Base-by-base conservation (phyloP, 2,797 vertebrate species). In the Melanotaenia nigrans region DNA sequence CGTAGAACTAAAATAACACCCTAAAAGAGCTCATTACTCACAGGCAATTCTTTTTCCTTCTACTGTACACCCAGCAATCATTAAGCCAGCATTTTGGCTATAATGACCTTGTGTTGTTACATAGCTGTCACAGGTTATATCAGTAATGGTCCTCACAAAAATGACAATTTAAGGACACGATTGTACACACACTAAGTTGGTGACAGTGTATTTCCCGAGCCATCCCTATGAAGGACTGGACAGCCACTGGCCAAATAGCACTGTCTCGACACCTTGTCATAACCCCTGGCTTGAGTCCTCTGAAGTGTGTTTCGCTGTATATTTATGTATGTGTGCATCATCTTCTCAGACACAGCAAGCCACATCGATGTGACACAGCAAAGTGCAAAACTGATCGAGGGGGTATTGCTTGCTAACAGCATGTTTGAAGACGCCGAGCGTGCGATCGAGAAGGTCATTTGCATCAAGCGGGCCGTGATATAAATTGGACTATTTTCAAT, bases 81-180 rank as follows among this genome's bases (percentile, higher is more conserved):
- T 92, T 92, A 91, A 63, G 85, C 38, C 72, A 60, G 73, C 71
- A 82, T 89, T 88, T 89, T 63, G 69, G 72, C 68, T 85, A 84
- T 93, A 93, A 93, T 92, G 93, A 93, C 92, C 91, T 92, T 92
- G 89, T 90, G 91, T 85, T 87, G 87, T 84, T 91, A 79, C 84
- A 87, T 80, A 66, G 63, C 89, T 94, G 94, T 94, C 94, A 93
- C 40, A 75, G 90, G 77, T 83, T 83, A 92, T 95, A 90, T 90
- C 87, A 78, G 90, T 94, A 94, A 95, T 94, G 92, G 92, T 85
- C 90, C 85, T 92, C 92, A 92, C 63, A 82, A 85, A 85, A 80
- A 65, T 72, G 70, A 83, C 72, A 82, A 76, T 74, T 71, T 69
- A 35, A 69, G 82, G 75, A 79, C 84, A 84, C 78, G 59, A 66